These are phyloP conservation scores for Nansenia antarctica DNA, from an alignment of 2,113 vertebrate genomes.

Conservation along the genomic window DNA sequence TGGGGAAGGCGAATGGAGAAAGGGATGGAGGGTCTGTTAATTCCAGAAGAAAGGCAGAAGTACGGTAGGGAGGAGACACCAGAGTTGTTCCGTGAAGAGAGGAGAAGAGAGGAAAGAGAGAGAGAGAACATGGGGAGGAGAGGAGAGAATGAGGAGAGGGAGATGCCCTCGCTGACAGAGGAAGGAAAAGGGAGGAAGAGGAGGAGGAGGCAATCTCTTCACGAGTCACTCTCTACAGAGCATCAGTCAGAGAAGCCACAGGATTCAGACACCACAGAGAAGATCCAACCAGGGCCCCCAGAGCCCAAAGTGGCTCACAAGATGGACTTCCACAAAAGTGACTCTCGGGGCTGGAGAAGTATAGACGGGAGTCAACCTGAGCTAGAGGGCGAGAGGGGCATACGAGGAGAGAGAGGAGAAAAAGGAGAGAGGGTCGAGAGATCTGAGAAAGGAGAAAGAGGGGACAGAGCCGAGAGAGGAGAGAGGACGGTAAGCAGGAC, in stretches of 20 bases:
- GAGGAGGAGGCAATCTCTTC: slow-evolving; percentile 85
- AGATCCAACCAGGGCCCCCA: slow-evolving; percentile 74
- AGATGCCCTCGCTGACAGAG: slow-evolving; percentile 84
- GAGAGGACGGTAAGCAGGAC: slow-evolving; percentile 53
- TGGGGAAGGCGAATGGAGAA: slow-evolving; percentile 88
- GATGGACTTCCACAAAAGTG: slow-evolving; percentile 75
- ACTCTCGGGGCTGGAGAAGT: slow-evolving; percentile 69
- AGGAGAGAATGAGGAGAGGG: slow-evolving; percentile 72
- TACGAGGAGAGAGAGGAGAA: slow-evolving; percentile 46
- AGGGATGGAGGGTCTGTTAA: slow-evolving; percentile 77
- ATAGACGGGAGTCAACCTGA: slow-evolving; percentile 44
- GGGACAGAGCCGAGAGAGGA: slow-evolving; percentile 13
- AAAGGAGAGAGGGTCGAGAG: slow-evolving; percentile 51
- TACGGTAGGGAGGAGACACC: slow-evolving; percentile 75
- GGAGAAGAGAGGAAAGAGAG: slow-evolving; percentile 65
- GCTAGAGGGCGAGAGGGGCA: slow-evolving; percentile 21
- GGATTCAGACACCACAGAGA: slow-evolving; percentile 75
- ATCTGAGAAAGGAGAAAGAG: slow-evolving; percentile 27
- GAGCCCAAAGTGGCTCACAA: slow-evolving; percentile 81
- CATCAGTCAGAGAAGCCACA: slow-evolving; percentile 79
- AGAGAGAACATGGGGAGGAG: slow-evolving; percentile 65
- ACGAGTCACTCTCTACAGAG: slow-evolving; percentile 75
- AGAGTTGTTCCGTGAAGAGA: slow-evolving; percentile 66
- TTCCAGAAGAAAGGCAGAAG: slow-evolving; percentile 83
- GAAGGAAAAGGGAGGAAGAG: slow-evolving; percentile 85